Evolutionary conservation across 2,888 invertebrate genomes (phyloP).

Genomic region (Calephelis perditalis): DNA sequence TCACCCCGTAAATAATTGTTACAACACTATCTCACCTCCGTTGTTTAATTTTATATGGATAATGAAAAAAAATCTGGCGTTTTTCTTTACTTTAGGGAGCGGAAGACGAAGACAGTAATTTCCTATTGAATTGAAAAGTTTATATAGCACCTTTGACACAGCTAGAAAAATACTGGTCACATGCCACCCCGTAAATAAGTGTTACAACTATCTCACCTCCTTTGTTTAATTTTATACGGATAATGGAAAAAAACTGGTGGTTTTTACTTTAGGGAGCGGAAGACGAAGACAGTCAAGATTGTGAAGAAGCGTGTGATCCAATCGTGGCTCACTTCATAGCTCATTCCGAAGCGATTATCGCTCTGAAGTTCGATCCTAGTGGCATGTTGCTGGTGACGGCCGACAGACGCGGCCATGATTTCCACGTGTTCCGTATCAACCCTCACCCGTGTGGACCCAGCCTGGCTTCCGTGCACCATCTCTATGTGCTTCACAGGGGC

Average conservation of each 20-base stretch:
- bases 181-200: too few relatives aligned
- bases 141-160: too few relatives aligned
- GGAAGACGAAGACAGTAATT: slow-evolving; percentile 72
- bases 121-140: too few relatives aligned
- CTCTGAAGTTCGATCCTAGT: slow-evolving; percentile 93
- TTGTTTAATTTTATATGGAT: too few relatives aligned
- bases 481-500: slow-evolving; percentile 96
- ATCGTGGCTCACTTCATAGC: slow-evolving; percentile 93
- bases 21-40: too few relatives aligned
- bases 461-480: slow-evolving; percentile 93
- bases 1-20: too few relatives aligned
- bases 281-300: slow-evolving; percentile 78
- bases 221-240: too few relatives aligned
- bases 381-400: slow-evolving; percentile 94
- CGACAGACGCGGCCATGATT: slow-evolving; percentile 95
- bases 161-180: too few relatives aligned
- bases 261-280: slow-evolving; percentile 49
- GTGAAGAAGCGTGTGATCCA: slow-evolving; percentile 82
- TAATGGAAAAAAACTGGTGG: neutral
- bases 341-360: slow-evolving; percentile 92
- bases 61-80: neutral
- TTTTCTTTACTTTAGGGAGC: slow-evolving; percentile 46
- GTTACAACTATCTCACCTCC: too few relatives aligned
- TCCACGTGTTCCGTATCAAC: slow-evolving; percentile 96
- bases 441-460: slow-evolving; percentile 94